Base-by-base conservation (phyloP, 2,888 invertebrate species). In the Celastrina argiolus region DNA sequence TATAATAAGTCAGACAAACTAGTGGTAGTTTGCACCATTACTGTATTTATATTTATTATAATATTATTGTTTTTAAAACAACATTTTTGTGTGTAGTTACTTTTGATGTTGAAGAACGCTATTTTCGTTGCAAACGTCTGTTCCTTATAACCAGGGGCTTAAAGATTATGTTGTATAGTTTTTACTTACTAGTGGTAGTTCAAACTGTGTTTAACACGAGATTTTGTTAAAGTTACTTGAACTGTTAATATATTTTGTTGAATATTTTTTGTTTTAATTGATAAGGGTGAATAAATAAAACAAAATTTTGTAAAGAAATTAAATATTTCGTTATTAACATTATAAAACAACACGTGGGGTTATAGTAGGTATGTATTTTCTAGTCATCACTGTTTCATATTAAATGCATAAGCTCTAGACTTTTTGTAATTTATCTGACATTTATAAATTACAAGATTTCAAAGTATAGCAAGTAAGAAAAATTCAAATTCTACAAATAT, bases 261-360 rank as follows among this genome's bases (percentile, higher is more conserved):
- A 36, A 12, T 22, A 39, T 67, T 66, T 51, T 12, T 36, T 66
- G n/a, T 58, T 59, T 63, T 51, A 51, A 51, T 65, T 51, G 51
- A 51, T 22, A 14, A 16, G 34, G 56, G 63, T 34, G n/a, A 67
- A 63, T 64, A 78, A 90, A 89, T 87, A 82, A 89, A 90, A 90
- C 84, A 78, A 78, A 18, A 69, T 69, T 72, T 74, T 77, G 70
- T 86, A 83, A 84, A 84, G 79, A 86, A 88, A 88, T 88, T 84
- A 87, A 87, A 88, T 83, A 85, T 82, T 85, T 87, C 84, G 84
- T 89, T 88, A 85, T 88, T 88, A 85, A 88, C 87, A 85, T 86
- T 86, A 84, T 81, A 86, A 88, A 89, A 88, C 87, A 88, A 87
- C 86, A 88, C 86, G 83, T 84, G 79, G 75, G 75, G 78, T 79